These are phyloP conservation scores for Carassius gibelio DNA, from an alignment of 2,113 vertebrate genomes.

Conservation along the genomic window DNA sequence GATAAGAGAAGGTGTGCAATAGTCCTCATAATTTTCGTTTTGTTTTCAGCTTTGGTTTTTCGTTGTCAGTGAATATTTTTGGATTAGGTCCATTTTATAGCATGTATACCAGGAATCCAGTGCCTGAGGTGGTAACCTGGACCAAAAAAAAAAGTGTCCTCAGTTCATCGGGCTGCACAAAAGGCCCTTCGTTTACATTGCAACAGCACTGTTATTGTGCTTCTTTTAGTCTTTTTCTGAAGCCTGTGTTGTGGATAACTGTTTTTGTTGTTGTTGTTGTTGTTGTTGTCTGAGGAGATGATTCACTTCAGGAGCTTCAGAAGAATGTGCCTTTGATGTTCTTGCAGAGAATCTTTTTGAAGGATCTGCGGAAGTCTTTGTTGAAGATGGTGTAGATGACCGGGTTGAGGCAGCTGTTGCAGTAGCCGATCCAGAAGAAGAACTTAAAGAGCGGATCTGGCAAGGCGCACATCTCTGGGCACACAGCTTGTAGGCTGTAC, in stretches of 20 bases:
- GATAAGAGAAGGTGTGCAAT: slow-evolving; percentile 41
- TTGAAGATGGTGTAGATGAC: slow-evolving; percentile 90
- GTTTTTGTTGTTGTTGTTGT: no score
- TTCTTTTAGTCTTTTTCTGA: slow-evolving; percentile 15
- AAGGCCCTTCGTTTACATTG: slow-evolving; percentile 41
- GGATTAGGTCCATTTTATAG: neutral
- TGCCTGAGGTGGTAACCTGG: neutral
- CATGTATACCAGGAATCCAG: neutral
- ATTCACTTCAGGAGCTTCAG: slow-evolving; percentile 56
- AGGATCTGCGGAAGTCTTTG: slow-evolving; percentile 84
- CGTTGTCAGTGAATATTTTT: slow-evolving; percentile 14
- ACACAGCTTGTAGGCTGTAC: slow-evolving; percentile 89
- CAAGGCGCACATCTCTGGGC: slow-evolving; percentile 79
- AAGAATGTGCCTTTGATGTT: slow-evolving; percentile 80
- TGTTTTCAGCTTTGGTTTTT: neutral
- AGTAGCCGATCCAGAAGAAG: slow-evolving; percentile 88
- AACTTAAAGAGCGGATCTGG: slow-evolving; percentile 78
- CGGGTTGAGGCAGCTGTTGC: slow-evolving; percentile 87
- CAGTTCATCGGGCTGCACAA: slow-evolving; percentile 35
- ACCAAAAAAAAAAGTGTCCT: slow-evolving; percentile 11
- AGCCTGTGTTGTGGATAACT: neutral
- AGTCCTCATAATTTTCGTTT: neutral
- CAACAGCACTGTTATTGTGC: slow-evolving; percentile 44
- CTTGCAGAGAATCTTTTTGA: slow-evolving; percentile 78
- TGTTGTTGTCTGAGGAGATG: no score